Conservation (phyloP, 1,140 invertebrate genomes). For the Dendroctonus valens region DNA sequence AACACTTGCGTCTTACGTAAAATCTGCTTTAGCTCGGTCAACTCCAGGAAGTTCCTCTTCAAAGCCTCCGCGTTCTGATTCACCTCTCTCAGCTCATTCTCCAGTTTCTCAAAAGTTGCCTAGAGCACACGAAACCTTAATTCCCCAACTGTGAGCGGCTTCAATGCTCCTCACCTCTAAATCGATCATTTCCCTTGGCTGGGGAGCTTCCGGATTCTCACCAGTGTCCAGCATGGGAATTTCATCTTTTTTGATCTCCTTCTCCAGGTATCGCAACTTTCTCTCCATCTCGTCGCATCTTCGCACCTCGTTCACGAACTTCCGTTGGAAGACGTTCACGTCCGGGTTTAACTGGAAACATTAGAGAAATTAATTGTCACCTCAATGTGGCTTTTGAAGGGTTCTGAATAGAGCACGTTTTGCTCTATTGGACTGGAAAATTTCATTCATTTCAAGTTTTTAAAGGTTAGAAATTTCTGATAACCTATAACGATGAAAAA, state of each 20-base stretch:
- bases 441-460: too few relatives aligned
- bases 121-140: slow-evolving; percentile 48
- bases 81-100: slow-evolving; percentile 94
- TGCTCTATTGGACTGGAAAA: too few relatives aligned
- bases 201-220: slow-evolving; percentile 97
- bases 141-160: too few relatives aligned
- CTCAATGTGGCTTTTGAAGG: too few relatives aligned
- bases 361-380: too few relatives aligned
- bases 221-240: slow-evolving; percentile 97
- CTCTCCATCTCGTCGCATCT: slow-evolving; percentile 96
- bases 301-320: slow-evolving; percentile 93
- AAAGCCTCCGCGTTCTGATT: slow-evolving; percentile 97
- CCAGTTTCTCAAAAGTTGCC: slow-evolving; percentile 94
- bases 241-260: slow-evolving; percentile 96
- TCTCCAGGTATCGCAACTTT: slow-evolving; percentile 92
- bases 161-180: slow-evolving; percentile 70
- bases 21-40: slow-evolving; percentile 96
- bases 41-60: slow-evolving; percentile 92
- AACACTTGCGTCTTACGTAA: slow-evolving; percentile 95
- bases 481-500: too few relatives aligned
- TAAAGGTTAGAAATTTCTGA: too few relatives aligned
- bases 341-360: slow-evolving; percentile 80
- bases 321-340: slow-evolving; percentile 93
- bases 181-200: slow-evolving; percentile 98
- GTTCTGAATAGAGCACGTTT: too few relatives aligned